Conservation (phyloP, 2,888 invertebrate species). For the Lobophora halterata region DNA sequence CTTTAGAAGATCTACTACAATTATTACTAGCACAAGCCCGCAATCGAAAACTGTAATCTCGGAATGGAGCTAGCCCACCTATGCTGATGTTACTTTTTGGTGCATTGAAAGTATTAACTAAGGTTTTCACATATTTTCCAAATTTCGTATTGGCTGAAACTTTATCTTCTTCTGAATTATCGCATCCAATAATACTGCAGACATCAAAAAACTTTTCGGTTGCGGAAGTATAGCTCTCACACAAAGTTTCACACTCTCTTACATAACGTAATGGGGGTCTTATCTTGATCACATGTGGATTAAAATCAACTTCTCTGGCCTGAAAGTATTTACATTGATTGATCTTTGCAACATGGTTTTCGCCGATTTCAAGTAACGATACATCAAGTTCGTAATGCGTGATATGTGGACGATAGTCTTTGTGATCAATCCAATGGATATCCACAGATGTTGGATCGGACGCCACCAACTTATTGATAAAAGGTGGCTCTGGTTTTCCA, state of each 20-base stretch:
- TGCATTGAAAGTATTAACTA: constrained; percentile 48
- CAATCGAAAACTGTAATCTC: constrained; percentile 65
- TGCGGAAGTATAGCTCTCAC: constrained; percentile 54
- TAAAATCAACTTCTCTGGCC: constrained; percentile 46
- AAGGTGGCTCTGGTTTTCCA: constrained; percentile 66
- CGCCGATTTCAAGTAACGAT: constrained; percentile 49
- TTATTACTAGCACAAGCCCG: constrained; percentile 51
- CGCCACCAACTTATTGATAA: constrained; percentile 61
- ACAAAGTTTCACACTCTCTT: constrained; percentile 60
- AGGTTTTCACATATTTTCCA: constrained; percentile 46
- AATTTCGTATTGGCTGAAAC: constrained; percentile 45
- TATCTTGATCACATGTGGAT: constrained; percentile 58
- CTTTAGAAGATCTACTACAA: constrained; percentile 60
- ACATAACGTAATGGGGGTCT: constrained; percentile 60
- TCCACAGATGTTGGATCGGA: constrained; percentile 46
- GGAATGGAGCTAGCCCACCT: constrained; percentile 57
- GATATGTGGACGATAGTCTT: constrained; percentile 54
- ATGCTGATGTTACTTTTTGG: constrained; percentile 48
- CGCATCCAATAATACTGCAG: constrained; percentile 50
- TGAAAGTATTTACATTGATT: constrained; percentile 52
- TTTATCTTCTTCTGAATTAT: constrained; percentile 41
- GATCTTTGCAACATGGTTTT: constrained; percentile 40
- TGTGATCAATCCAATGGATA: constrained; percentile 64
- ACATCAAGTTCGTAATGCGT: constrained; percentile 62
- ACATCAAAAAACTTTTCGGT: constrained; percentile 64